Percentiles rank a stretch among this genome's conserved stretches.
Conservation (phyloP, 2,888 invertebrate genomes). For the Calliscelio sp. region DNA sequence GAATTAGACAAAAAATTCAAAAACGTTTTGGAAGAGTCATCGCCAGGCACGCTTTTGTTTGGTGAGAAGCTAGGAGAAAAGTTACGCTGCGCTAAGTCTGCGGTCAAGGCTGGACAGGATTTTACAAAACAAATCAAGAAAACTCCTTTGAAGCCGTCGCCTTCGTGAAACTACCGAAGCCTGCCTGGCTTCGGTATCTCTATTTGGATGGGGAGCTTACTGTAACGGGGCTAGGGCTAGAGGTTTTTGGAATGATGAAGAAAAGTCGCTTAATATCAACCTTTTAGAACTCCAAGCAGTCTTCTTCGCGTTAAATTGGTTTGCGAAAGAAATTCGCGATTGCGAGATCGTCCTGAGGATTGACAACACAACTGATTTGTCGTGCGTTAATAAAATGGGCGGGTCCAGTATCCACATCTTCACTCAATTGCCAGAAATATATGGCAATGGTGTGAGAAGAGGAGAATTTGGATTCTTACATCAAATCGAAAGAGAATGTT, state of each 20-base stretch:
- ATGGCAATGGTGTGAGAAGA: slow-evolving; percentile 45
- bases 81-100: neutral
- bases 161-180: neutral
- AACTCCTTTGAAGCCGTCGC: neutral
- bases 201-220: slow-evolving; percentile 44
- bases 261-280: slow-evolving; percentile 53
- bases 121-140: neutral
- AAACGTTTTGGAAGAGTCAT: slow-evolving; percentile 3
- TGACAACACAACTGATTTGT: slow-evolving; percentile 58
- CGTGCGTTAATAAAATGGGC: slow-evolving; percentile 48
- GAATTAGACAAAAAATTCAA: neutral
- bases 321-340: slow-evolving; percentile 13
- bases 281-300: slow-evolving; percentile 52
- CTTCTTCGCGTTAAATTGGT: slow-evolving; percentile 50
- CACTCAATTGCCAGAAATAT: neutral
- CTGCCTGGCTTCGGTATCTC: too few relatives aligned
- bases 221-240: slow-evolving; percentile 3
- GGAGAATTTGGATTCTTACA: slow-evolving; percentile 38
- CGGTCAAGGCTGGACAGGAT: neutral
- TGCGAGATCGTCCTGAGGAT: slow-evolving; percentile 54
- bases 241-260: slow-evolving; percentile 29
- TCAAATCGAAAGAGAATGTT: neutral
- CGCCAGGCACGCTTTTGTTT: neutral
- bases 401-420: slow-evolving; percentile 4
- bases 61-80: slow-evolving; percentile 3